Base-by-base conservation (phyloP, 1,140 invertebrate genomes). In the Procambarus clarkii region DNA sequence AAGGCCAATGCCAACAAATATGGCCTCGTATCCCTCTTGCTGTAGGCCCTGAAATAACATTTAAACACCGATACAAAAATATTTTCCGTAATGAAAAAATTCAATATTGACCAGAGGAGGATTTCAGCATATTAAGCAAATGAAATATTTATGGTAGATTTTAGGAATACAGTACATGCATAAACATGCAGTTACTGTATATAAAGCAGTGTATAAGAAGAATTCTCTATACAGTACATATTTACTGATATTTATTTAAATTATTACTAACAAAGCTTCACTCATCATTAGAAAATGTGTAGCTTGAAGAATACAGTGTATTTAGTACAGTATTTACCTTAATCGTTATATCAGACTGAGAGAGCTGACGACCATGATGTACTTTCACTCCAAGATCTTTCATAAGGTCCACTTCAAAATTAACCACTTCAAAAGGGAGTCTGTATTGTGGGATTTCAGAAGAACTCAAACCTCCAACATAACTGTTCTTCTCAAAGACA, bases 391-490 rank as follows among this genome's bases (percentile, higher is more conserved):
- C 98, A 45, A 99, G 94, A 95, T 99, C 98, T 94, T 96, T 97
- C 91, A 99, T 97, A 8, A 99, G 95, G 71, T 98, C 95, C 21
- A 99, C 96, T 95, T 99, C 99, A 95, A 98, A 99, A 93, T 98
- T 96, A 0, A 99, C 98, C 5, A 98, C 98, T 93, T 98, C 96
- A 93, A 96, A 98, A 0, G 99, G 99, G 46, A 99, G 95, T 24
- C 99, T 97, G 94, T 98, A 99, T 94, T 99, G 98, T 0, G 99
- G 99, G 93, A 99, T 99, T 95, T 99, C 99, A 0, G 98, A 96
- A 0, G 98, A 97, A 97, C 97, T 98, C 0, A 99, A 95, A 5
- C 99, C 99, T 7, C 99, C 99, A 50, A 98, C 94, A 94, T 96
- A 98, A 4, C 96, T 94, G 93, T 98, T 94, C 93, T 97, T 98